Evolutionary conservation across 2,113 vertebrate genomes (phyloP).

Genomic region (Apodemus speciosus): DNA sequence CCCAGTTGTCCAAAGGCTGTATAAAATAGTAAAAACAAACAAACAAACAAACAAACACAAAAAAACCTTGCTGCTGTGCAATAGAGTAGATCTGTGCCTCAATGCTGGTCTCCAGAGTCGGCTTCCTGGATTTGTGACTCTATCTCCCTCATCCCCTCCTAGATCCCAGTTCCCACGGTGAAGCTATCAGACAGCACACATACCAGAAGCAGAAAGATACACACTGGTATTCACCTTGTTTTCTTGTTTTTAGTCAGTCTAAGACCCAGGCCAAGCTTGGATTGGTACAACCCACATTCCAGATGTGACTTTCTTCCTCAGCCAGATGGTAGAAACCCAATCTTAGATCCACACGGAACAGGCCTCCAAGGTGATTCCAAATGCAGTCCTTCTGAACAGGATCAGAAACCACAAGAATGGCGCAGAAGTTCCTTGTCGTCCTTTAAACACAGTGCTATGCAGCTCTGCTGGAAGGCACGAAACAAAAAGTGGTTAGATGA

Average conservation of each 20-base stretch:
- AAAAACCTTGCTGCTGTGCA: too few species aligned
- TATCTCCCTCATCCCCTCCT: too few species aligned
- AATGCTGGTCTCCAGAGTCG: too few species aligned
- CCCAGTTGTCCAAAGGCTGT: too few species aligned
- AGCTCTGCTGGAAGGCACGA: background rate
- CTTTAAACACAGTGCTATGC: background rate
- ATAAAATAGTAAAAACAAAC: too few species aligned
- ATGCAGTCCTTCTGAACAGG: too few species aligned
- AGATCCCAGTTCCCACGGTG: too few species aligned
- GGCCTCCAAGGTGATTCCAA: background rate
- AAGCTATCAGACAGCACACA: background rate
- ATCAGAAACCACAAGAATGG: background rate
- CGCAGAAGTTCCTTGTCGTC: too few species aligned
- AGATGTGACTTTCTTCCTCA: background rate
- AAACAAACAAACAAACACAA: accelerated
- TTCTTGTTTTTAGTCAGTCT: background rate
- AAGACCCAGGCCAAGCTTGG: background rate
- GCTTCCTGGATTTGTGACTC: too few species aligned
- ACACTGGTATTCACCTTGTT: background rate
- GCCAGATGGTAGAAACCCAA: background rate
- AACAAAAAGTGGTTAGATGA: background rate
- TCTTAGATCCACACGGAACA: background rate
- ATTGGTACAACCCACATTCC: background rate
- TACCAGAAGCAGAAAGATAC: background rate
- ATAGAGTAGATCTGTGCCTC: too few species aligned